Base-by-base conservation (phyloP, 2,113 vertebrate species). In the Odocoileus hemionus region DNA sequence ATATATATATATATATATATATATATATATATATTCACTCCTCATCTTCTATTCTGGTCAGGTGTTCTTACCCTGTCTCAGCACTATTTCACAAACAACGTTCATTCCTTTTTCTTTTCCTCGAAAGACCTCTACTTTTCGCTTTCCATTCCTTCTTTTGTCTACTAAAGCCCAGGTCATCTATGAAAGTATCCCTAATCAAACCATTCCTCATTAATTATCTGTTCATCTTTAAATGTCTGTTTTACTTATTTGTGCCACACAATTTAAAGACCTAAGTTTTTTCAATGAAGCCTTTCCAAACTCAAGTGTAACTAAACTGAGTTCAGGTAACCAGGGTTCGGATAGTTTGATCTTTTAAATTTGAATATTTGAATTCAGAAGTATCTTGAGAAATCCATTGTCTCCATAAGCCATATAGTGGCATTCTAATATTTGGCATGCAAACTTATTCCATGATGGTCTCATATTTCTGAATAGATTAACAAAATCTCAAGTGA, bases 311-410 rank as follows among this genome's bases (percentile, higher is more conserved):
- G n/a, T 36, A 70, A n/a, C 33, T 89, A 80, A 78, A 89, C 4
- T 52, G 19, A 91, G 16, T 61, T 76, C 23, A 30, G 43, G 39
- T 70, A 95, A 85, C 6, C 16, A 4, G 57, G 45, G 21, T 83
- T 83, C 6, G 23, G 15, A n/a, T 33, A 58, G 64, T 54, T 33
- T 25, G 12, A 60, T 3, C 30, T 93, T 96, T 5, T 47, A 57
- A 88, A 60, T 96, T 30, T 87, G 26, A 96, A 61, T 57, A 88
- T 43, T 4, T 96, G 26, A 91, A 93, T 84, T 78, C n/a, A 91
- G 47, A 89, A 93, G 19, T 78, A 94, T 30, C 13, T 52, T 82
- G 39, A 76, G n/a, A 90, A 90, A 93, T 54, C 47, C 67, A 91
- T 30, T 88, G 26, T 86, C 86, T 43, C 43, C 28, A n/a, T 82